Percentiles rank a stretch among this genome's conserved stretches.
Conservation (phyloP, 2,888 invertebrate genomes). For the Phalangium opilio region DNA sequence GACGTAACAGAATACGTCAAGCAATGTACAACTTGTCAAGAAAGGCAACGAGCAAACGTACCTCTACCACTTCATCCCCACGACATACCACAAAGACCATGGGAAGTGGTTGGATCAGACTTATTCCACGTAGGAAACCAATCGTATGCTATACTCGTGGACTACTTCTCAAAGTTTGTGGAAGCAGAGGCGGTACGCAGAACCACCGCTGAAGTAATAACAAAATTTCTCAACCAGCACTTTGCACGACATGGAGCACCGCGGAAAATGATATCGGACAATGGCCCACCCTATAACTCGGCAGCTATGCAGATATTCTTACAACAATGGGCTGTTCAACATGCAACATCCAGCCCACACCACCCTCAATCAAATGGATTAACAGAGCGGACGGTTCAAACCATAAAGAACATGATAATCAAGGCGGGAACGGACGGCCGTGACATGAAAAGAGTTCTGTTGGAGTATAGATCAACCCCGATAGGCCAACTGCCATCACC, state of each 20-base stretch:
- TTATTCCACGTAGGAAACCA: conserved; percentile 1
- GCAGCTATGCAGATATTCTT: not conserved
- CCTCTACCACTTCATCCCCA: conserved; percentile 1
- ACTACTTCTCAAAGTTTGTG: conserved; percentile 7
- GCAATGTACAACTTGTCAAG: not conserved
- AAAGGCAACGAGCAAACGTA: not conserved
- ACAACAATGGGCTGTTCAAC: not conserved
- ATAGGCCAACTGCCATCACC: too few species aligned
- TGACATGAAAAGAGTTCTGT: conserved; percentile 1
- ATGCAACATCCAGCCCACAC: not conserved
- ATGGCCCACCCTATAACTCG: conserved; percentile 4
- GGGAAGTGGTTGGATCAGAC: conserved; percentile 1
- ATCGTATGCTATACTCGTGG: conserved; percentile 2
- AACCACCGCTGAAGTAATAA: conserved; percentile 1
- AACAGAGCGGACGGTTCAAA: not conserved
- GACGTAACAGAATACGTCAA: conserved; percentile 2
- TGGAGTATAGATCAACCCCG: conserved; percentile 2
- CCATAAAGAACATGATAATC: not conserved
- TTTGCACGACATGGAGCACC: conserved; percentile 4
- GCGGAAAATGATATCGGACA: not conserved
- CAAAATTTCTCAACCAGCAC: conserved; percentile 2
- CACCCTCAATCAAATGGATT: conserved; percentile 4
- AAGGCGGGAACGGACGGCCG: conserved; percentile 3
- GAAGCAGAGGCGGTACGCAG: not conserved
- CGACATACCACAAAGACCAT: conserved; percentile 3